Evolutionary conservation across 2,888 invertebrate species (phyloP).

Genomic region (Antitype chi): DNA sequence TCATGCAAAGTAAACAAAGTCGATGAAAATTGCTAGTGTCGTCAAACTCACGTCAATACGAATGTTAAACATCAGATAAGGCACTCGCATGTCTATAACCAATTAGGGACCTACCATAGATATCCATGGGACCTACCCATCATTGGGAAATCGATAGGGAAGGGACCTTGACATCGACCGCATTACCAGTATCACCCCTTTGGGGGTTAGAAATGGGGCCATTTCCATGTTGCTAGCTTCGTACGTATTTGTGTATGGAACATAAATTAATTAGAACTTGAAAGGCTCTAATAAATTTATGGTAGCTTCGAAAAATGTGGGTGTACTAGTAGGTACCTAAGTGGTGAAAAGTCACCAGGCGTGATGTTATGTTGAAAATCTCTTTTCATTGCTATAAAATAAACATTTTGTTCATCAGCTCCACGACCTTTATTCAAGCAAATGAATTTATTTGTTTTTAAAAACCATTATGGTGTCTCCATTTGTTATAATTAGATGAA

Average conservation of each 20-base stretch:
- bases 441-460: background rate
- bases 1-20: background rate
- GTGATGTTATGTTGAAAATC: background rate
- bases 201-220: conserved; percentile 24
- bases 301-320: background rate
- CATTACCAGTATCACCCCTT: conserved; percentile 14
- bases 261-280: conserved; percentile 19
- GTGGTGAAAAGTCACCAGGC: too few relatives aligned
- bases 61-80: conserved; percentile 30
- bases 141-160: conserved; percentile 37
- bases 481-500: background rate
- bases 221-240: background rate
- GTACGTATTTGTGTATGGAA: conserved; percentile 17
- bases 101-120: conserved; percentile 37
- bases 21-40: background rate
- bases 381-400: background rate
- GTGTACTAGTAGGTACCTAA: background rate
- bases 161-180: conserved; percentile 39
- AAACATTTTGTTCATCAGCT: background rate
- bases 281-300: background rate
- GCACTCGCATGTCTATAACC: conserved; percentile 35
- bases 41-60: too few relatives aligned
- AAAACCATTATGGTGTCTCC: background rate
- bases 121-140: conserved; percentile 32
- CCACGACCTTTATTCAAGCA: background rate